phyloP scores from a whole-genome alignment of 2,888 invertebrate species.

The Lathronympha strigana region DNA sequence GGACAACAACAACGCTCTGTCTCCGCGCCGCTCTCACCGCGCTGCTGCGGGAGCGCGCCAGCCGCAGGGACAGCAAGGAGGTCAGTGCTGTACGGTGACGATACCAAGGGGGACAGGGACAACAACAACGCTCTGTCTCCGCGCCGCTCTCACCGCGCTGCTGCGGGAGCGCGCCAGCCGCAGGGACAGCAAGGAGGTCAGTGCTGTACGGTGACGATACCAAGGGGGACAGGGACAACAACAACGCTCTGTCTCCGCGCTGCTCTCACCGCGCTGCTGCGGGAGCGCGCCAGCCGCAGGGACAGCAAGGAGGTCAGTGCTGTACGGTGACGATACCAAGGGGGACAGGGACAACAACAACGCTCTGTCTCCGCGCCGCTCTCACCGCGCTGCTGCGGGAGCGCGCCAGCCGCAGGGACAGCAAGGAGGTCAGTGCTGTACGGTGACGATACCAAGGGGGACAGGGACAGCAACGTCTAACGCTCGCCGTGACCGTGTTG shows the following conservation, averaged over 20 bases:
- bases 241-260: too few species aligned
- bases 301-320: too few species aligned
- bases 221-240: too few species aligned
- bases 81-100: conserved; percentile 62
- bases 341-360: too few species aligned
- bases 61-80: conserved; percentile 83
- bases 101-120: too few species aligned
- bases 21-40: conserved; percentile 90
- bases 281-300: too few species aligned
- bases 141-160: conserved; percentile 88
- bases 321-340: too few species aligned
- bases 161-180: conserved; percentile 34
- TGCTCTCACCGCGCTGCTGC: too few species aligned
- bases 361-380: not conserved
- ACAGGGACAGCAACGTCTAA: too few species aligned
- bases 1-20: conserved; percentile 87
- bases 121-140: conserved; percentile 72
- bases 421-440: not conserved
- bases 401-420: not conserved
- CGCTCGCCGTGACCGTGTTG: too few species aligned
- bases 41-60: conserved; percentile 70
- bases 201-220: not conserved
- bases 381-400: conserved; percentile 5
- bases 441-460: too few species aligned
- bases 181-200: conserved; percentile 36